These are phyloP conservation scores for Rynchops niger DNA, from an alignment of 2,113 vertebrate species.

Conservation along the genomic window DNA sequence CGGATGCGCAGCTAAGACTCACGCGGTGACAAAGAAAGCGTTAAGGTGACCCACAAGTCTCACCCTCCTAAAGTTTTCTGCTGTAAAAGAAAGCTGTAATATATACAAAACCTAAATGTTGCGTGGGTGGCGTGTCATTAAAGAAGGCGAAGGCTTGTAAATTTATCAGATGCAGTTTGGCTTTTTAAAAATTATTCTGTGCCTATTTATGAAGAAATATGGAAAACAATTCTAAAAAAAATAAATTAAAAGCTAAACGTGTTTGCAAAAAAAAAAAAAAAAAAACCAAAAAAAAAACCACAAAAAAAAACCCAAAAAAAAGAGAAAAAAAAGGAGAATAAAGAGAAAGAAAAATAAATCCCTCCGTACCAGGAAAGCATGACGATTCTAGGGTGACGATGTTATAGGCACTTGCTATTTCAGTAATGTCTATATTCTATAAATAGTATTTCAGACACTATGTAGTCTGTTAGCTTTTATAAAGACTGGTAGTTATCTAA, in stretches of 20 bases:
- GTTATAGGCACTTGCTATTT: conserved; percentile 97
- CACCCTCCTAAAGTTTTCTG: conserved; percentile 80
- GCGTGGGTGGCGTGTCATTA: conserved; percentile 84
- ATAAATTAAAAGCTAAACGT: conserved; percentile 30
- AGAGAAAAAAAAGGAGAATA: neutral
- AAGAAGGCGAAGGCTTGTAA: conserved; percentile 90
- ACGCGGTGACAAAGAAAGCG: conserved; percentile 10
- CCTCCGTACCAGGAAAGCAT: conserved; percentile 84
- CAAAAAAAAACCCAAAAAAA: neutral
- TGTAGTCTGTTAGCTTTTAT: conserved; percentile 99
- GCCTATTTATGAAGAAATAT: conserved; percentile 91
- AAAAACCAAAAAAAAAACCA: neutral
- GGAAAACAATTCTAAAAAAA: conserved; percentile 59
- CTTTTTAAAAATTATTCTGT: conserved; percentile 87
- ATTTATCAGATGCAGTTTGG: conserved; percentile 85
- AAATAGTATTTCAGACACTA: conserved; percentile 99
- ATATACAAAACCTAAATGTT: conserved; percentile 86
- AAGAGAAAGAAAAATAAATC: conserved; percentile 20
- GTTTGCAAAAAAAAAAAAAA: conserved; percentile 51
- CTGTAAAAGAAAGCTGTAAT: conserved; percentile 82
- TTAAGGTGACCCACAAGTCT: conserved; percentile 72
- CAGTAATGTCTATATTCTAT: conserved; percentile 99
- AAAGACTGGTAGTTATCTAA: conserved; percentile 95
- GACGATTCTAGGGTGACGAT: conserved; percentile 82
- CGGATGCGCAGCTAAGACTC: conserved; percentile 65